Evolutionary conservation across 2,113 vertebrate genomes (phyloP).

Genomic region (Bos javanicus): DNA sequence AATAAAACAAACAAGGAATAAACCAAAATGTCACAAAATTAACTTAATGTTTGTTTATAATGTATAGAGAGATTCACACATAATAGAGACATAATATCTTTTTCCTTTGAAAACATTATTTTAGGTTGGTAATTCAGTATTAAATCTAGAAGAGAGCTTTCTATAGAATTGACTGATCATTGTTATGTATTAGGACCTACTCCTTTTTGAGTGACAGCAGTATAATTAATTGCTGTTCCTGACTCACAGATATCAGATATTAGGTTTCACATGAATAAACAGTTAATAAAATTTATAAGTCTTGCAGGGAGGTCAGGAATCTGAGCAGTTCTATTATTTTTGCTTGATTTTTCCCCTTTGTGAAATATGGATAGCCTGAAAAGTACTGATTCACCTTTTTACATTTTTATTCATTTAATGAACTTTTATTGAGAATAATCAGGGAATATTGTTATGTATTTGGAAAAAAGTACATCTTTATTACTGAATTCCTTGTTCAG

Average conservation of each 20-base stretch:
- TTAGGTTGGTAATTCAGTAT: not conserved
- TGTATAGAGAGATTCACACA: not conserved
- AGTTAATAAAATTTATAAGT: constrained; percentile 62
- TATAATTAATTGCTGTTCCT: constrained; percentile 58
- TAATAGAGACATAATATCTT: not conserved
- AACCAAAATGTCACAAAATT: not conserved
- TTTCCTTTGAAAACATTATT: not conserved
- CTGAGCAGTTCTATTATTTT: constrained; percentile 29
- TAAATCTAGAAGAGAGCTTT: not conserved
- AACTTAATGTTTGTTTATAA: not conserved
- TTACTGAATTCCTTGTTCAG: constrained; percentile 11
- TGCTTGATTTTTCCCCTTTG: constrained; percentile 31
- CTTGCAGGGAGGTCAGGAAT: constrained; percentile 20
- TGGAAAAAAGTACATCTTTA: constrained; percentile 41
- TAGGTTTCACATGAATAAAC: constrained; percentile 50
- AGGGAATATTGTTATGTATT: not conserved
- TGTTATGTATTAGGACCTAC: not conserved
- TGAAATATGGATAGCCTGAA: constrained; percentile 26
- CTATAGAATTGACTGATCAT: not conserved
- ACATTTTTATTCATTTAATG: constrained; percentile 40
- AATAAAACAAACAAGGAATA: not conserved
- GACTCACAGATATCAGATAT: constrained; percentile 28
- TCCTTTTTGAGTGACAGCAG: constrained; percentile 53
- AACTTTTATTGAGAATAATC: constrained; percentile 47
- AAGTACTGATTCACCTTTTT: constrained; percentile 10